Base-by-base conservation (phyloP, 2,113 vertebrate species). In the Cranoglanis bouderius region DNA sequence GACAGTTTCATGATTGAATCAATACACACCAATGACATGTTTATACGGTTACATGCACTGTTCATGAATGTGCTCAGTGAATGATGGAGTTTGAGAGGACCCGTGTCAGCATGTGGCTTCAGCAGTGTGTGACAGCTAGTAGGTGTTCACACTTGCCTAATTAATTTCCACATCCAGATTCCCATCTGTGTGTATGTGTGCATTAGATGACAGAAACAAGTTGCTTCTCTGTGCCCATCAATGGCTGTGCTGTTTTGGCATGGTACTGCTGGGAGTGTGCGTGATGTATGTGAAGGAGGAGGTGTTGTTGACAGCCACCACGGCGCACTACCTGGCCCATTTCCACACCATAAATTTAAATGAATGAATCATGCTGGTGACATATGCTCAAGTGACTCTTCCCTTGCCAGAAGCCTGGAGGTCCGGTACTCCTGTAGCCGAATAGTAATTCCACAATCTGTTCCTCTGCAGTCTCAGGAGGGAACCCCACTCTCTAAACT, bases 361-460 rank as follows among this genome's bases (percentile, higher is more conserved):
- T 91, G 90, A 90, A 92, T 92, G 92, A 92, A 91, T 92, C 90
- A 92, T 92, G 92, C 92, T 91, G 88, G 88, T 26, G 88, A 91
- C 90, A 92, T 92, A 90, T 92, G 92, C 89, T 90, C 89, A 70
- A 81, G 87, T 63, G 90, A 90, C 75, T 92, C 87, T 91, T 91
- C 90, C 82, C 82, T 89, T 89, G 92, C 92, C 92, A 92, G 92
- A 83, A 90, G 90, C 92, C 92, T 91, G 90, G 88, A 91, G 92
- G 92, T 90, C 90, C 88, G 59, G 88, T 87, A 63, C 88, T 90
- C 87, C 92, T 91, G 92, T 78, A 90, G 89, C 87, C 88, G 70
- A 86, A 90, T 87, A 90, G 90, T 91, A 91, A 92, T 90, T 92
- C 90, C 90, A 91, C 92, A 92, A 92, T 92, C 92, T 92, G 92